Base-by-base conservation (phyloP, 1,140 invertebrate genomes). In the Xylocopa sonorina region DNA sequence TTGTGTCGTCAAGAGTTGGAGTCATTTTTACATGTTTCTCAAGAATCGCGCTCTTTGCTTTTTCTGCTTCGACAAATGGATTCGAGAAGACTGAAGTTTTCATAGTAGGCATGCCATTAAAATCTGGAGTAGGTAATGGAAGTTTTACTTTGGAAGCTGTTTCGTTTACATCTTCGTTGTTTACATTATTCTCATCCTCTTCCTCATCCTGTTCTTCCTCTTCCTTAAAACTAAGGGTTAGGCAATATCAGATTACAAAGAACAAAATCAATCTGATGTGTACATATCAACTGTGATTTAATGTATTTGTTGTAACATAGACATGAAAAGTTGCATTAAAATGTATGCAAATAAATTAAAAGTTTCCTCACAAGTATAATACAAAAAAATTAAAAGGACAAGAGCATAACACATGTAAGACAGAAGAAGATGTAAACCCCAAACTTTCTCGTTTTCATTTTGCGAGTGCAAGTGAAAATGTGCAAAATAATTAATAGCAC, bases 21-120 rank as follows among this genome's bases (percentile, higher is more conserved):
- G 94, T 96, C 97, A 99, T 98, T 94, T 98, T 98, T 0, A 99
- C 98, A 91, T 99, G 98, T 87, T 98, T 98, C 88, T 99, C 97
- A 16, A 98, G 92, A 66, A 98, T 96, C 3, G 97, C 96, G 73
- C 96, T 95, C 89, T 98, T 97, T 7, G 96, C 96, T 87, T 96
- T 95, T 90, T 98, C 97, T n/a, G 96, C 97, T 90, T 97, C 95
- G n/a, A 96, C 94, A 91, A 97, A 99, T 18, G 97, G 97, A 94
- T 98, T 99, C 34, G 94, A 95, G 91, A 98, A 99, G 5, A 98
- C 97, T 3, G 96, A 97, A 68, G 93, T 94, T 85, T 93, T 93
- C 50, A 92, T 91, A 3, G 87, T 89, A 6, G 91, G 90, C 74
- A 88, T 84, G 46, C 88, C 89, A 78, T 93, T 91, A 82, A 94